Conservation (phyloP, 2,888 invertebrate genomes). For the Stenchaetothrips biformis region DNA sequence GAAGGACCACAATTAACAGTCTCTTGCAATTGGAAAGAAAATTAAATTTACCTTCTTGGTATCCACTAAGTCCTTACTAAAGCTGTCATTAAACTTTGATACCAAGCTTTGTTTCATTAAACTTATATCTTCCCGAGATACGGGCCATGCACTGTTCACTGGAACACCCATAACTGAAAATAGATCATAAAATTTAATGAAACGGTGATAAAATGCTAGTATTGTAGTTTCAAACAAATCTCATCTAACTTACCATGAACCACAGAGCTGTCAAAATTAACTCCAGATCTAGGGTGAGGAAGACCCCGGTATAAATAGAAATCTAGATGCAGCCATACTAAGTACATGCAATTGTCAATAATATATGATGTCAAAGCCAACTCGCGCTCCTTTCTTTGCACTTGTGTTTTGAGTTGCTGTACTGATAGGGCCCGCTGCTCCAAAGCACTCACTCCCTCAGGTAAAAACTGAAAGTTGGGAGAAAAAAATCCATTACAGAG, state of each 20-base stretch:
- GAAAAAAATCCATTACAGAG: conserved; percentile 31
- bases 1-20: conserved; percentile 14
- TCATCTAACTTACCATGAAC: neutral
- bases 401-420: conserved; percentile 49
- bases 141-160: conserved; percentile 53
- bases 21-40: conserved; percentile 1
- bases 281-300: conserved; percentile 42
- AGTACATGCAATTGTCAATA: conserved; percentile 65
- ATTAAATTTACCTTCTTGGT: conserved; percentile 54
- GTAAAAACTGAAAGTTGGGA: conserved; percentile 36
- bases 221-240: neutral
- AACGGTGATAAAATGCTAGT: neutral
- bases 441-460: conserved; percentile 38
- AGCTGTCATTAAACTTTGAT: conserved; percentile 71
- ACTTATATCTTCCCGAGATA: conserved; percentile 58
- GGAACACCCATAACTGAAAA: conserved; percentile 39
- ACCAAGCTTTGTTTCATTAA: conserved; percentile 67
- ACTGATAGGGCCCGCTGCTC: conserved; percentile 38
- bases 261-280: conserved; percentile 30
- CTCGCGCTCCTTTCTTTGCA: conserved; percentile 53
- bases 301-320: conserved; percentile 62
- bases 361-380: conserved; percentile 60
- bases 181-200: conserved; percentile 35
- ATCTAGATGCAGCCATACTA: conserved; percentile 73
- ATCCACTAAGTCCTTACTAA: conserved; percentile 66